Evolutionary conservation across 2,888 invertebrate genomes (phyloP), one percentile per base, ranked within the genome.

Genomic region (Acleris holmiana): DNA sequence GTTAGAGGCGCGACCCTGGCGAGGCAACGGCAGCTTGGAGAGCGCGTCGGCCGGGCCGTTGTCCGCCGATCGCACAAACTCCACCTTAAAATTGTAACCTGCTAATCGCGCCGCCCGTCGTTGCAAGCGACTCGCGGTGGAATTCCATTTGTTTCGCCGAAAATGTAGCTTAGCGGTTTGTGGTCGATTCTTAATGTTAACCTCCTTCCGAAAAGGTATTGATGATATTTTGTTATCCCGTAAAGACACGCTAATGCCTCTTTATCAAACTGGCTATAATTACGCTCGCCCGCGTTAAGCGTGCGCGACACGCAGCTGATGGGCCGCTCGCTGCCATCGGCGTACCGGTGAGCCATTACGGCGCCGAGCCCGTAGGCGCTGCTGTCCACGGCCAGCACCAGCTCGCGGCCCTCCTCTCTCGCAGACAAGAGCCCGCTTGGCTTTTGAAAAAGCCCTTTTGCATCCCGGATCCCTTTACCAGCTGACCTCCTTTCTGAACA

Each of bases 291-390:
- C 4, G 40, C 48, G 49, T 56, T 69, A 7, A 77, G 56, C 6
- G 72, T 72, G 4, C 74, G 70, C 35, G 72, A 75, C 2, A 59
- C 73, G 47, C 67, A 76, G 13, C 67, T 64, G n/a, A 74, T 66
- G 29, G 17, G 17, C 17, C 50, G 17, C 13, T 17, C 25, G 18
- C 2, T n/a, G n/a, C n/a, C n/a, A n/a, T n/a, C n/a, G n/a, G n/a
- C n/a, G n/a, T n/a, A n/a, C n/a, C n/a, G n/a, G 19, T 23, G 49
- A 7, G 23, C 21, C 25, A 29, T 25, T 15, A 29, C 29, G 4
- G 29, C 49, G 21, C 49, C 49, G 23, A 49, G 15, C 6, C 49
- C 49, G n/a, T 49, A 49, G 23, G 49, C 23, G 51, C 51, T 40
- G 40, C 40, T 40, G 6, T 53, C 29, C n/a, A 35, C 35, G 10